phyloP scores from a whole-genome alignment of 1,140 invertebrate species.

The Leptopilina boulardi region DNA sequence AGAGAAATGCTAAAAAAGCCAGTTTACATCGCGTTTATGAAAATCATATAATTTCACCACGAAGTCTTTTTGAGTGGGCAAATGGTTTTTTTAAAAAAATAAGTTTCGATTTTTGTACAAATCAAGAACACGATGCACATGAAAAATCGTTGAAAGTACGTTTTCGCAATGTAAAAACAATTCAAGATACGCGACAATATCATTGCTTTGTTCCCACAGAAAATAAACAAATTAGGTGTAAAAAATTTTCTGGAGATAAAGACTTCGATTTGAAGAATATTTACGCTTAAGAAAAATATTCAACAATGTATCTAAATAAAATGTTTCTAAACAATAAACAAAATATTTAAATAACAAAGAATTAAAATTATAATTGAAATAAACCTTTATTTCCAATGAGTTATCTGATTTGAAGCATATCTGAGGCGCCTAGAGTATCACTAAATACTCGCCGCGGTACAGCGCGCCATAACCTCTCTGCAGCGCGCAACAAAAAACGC shows the following conservation, averaged over 20 bases:
- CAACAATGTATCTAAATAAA: too few species aligned
- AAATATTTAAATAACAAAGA: too few species aligned
- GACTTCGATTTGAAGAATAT: too few species aligned
- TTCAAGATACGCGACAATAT: slow-evolving; percentile 32
- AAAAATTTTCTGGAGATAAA: slow-evolving; percentile 31
- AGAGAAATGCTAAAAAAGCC: slow-evolving; percentile 39
- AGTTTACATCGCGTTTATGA: slow-evolving; percentile 43
- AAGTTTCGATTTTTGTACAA: slow-evolving; percentile 36
- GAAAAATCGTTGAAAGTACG: slow-evolving; percentile 11
- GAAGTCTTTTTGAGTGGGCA: slow-evolving; percentile 33
- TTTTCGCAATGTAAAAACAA: slow-evolving; percentile 8
- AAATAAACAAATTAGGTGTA: slow-evolving; percentile 27
- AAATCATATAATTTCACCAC: slow-evolving; percentile 33
- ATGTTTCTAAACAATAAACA: too few species aligned
- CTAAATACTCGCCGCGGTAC: too few species aligned
- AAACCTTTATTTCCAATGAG: too few species aligned
- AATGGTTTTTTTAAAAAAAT: slow-evolving; percentile 36
- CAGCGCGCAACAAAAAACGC: too few species aligned
- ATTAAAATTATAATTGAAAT: too few species aligned
- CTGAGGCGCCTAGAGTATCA: too few species aligned
- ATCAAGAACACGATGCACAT: slow-evolving; percentile 35
- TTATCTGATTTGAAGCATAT: too few species aligned
- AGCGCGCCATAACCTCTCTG: too few species aligned
- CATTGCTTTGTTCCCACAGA: slow-evolving; percentile 13
- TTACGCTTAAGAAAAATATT: too few species aligned